phyloP scores from a whole-genome alignment of 2,113 vertebrate species.

The Oceanites oceanicus region DNA sequence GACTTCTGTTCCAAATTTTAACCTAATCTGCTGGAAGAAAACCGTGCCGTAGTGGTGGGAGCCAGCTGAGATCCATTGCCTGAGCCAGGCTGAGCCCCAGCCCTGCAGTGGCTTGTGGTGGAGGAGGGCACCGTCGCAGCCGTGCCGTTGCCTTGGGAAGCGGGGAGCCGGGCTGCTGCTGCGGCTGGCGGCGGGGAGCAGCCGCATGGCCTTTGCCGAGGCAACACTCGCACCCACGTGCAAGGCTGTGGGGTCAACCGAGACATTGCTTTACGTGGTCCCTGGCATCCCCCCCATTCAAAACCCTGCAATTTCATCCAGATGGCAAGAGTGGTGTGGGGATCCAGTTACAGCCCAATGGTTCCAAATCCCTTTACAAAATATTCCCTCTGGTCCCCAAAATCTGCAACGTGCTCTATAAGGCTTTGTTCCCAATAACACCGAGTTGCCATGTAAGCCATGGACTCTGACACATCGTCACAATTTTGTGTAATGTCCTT shows the following conservation, averaged over 20 bases:
- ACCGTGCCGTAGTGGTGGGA: neutral
- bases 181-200: accelerated
- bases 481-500: neutral
- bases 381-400: neutral
- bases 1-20: neutral
- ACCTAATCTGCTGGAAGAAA: neutral
- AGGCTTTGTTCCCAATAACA: neutral
- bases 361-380: neutral
- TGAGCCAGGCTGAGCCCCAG: neutral
- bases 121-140: neutral
- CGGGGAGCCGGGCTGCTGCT: neutral
- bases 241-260: neutral
- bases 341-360: neutral
- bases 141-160: neutral
- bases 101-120: accelerated
- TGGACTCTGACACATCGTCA: neutral
- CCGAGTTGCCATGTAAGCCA: neutral
- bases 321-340: neutral
- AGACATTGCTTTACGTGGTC: neutral
- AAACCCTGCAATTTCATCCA: neutral
- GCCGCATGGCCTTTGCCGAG: neutral
- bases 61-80: neutral
- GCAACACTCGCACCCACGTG: neutral
- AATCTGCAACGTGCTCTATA: neutral
- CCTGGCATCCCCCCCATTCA: neutral